These are phyloP conservation scores for Channallabes apus DNA, from an alignment of 2,797 vertebrate genomes.

Conservation along the genomic window DNA sequence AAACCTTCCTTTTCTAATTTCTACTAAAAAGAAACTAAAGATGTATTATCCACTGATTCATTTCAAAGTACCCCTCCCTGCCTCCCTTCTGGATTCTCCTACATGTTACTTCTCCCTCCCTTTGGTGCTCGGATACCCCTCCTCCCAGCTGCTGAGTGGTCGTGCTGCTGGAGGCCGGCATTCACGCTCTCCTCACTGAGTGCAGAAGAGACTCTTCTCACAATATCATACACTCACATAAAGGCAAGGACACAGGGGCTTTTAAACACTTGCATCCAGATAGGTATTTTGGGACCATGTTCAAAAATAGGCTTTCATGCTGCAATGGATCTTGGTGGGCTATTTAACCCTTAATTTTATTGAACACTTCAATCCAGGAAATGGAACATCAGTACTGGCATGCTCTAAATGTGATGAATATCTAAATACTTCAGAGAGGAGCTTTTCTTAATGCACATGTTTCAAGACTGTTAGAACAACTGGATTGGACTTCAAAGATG, in stretches of 20 bases:
- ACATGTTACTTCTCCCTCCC: conserved; percentile 64
- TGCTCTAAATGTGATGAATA: conserved; percentile 35
- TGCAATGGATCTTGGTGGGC: conserved; percentile 23
- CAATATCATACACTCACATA: conserved; percentile 44
- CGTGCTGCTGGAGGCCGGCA: conserved; percentile 58
- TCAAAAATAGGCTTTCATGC: conserved; percentile 22
- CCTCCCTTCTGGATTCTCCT: conserved; percentile 28
- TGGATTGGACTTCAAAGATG: conserved; percentile 60
- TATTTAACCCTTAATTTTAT: conserved; percentile 5
- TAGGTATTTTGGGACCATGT: conserved; percentile 36
- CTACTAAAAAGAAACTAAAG: conserved; percentile 34
- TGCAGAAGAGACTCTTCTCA: conserved; percentile 46
- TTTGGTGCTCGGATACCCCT: conserved; percentile 62
- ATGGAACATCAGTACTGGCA: neutral
- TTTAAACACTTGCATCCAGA: conserved; percentile 9
- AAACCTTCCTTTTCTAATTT: conserved; percentile 33
- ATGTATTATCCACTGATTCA: conserved; percentile 39
- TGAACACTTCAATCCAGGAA: conserved; percentile 20
- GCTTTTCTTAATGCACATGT: conserved; percentile 17
- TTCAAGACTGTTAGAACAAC: conserved; percentile 28
- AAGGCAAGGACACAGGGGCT: conserved; percentile 32
- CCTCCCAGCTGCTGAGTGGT: conserved; percentile 64
- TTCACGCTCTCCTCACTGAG: conserved; percentile 61
- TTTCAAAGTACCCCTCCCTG: conserved; percentile 60
- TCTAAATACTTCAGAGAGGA: conserved; percentile 44